Base-by-base conservation (phyloP, 2,797 vertebrate genomes). In the Acanthis flammea region DNA sequence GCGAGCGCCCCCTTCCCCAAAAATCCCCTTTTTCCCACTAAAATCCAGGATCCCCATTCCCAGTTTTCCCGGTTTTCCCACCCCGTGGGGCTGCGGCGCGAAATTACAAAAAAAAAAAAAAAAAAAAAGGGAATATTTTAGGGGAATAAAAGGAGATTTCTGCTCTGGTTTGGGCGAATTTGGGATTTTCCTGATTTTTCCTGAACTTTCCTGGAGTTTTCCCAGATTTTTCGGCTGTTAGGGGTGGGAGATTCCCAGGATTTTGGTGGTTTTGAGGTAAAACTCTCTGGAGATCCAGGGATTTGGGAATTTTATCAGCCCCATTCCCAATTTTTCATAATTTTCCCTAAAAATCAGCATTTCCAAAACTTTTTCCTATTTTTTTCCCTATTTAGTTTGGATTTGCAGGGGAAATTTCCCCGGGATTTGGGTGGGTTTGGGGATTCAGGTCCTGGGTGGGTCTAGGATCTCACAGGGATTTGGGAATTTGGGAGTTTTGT, bases 1-100 rank as follows among this genome's bases (percentile, higher is more conserved):
- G 60, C 10, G 28, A 61, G 39, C 18, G 39, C 9, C 28, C 60
- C 60, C 60, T 61, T 17, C 7, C n/a, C 54, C 54, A 35, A 25
- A 57, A 57, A 57, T 12, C 54, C n/a, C 54, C 54, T 8, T 57
- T 57, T 24, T 12, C 54, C 54, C 54, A 57, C n/a, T 57, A 17
- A 57, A 57, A 24, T 17, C 33, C 7, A 10, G 54, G 54, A 24
- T 55, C 22, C 9, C n/a, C 14, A 24, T 55, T 24, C n/a, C 54
- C 14, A 11, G 7, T 24, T 33, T 55, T 10, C 53, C 31, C 14
- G 4, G 4, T 33, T 15, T 23, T 15, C n/a, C n/a, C 14, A 22
- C 54, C 22, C 21, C 21, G 14, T 6, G 2, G 21, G n/a, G 21
- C 31, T 55, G 31, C 6, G 2, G 9, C 1, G 6, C 5, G 5